phyloP scores from a whole-genome alignment of 2,797 vertebrate species.

The Gymnocypris eckloni region DNA sequence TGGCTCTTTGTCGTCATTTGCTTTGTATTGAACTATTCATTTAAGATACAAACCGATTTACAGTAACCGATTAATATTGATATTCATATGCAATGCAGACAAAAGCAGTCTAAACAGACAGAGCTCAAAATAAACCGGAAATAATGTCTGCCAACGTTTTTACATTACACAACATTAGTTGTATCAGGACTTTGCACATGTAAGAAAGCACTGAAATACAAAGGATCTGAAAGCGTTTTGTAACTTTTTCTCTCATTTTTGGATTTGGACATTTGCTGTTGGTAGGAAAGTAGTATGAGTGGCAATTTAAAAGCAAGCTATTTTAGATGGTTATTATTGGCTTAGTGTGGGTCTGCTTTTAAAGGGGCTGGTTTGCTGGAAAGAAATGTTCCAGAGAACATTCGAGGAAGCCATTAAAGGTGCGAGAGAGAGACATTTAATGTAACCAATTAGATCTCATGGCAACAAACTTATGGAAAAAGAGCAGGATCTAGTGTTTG shows the following conservation, averaged over 20 bases:
- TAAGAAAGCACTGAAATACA: neutral
- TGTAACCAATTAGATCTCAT: neutral
- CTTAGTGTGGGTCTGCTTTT: neutral
- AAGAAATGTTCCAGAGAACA: neutral
- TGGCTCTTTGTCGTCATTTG: neutral
- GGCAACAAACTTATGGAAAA: neutral
- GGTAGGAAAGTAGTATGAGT: neutral
- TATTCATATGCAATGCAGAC: neutral
- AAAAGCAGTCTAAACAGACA: neutral
- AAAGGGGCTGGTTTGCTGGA: neutral
- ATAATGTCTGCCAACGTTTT: neutral
- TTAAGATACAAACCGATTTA: neutral
- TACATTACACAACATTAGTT: neutral
- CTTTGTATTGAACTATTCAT: neutral
- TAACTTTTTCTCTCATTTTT: neutral
- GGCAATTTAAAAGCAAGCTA: neutral
- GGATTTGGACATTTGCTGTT: neutral
- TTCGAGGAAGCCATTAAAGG: constrained; percentile 2
- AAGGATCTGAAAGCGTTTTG: neutral
- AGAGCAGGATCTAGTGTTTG: neutral
- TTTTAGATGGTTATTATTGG: neutral
- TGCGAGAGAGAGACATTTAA: neutral
- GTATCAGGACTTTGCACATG: neutral
- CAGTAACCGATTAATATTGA: neutral
- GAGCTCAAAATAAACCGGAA: constrained; percentile 10